phyloP scores from a whole-genome alignment of 2,113 vertebrate genomes.

The Jacana jacana region DNA sequence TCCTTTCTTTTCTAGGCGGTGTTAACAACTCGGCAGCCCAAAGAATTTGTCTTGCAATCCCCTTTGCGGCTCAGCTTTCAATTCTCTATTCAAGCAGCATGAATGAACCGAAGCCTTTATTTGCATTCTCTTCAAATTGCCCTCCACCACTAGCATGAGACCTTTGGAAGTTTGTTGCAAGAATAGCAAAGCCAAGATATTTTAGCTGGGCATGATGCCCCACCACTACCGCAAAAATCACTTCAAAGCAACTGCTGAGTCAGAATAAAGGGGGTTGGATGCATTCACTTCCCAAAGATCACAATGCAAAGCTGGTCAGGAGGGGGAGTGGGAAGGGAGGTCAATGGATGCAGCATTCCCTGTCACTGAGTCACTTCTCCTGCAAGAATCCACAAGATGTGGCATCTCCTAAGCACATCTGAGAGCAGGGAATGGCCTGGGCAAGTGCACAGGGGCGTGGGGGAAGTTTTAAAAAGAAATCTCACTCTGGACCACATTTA shows the following conservation, averaged over 20 bases:
- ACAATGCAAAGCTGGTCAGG: background rate
- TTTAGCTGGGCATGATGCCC: conserved; percentile 60
- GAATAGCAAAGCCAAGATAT: conserved; percentile 61
- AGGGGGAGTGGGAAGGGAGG: background rate
- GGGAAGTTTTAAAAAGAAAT: background rate
- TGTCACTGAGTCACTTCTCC: conserved; percentile 31
- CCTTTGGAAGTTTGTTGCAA: conserved; percentile 64
- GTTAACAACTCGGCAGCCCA: conserved; percentile 32
- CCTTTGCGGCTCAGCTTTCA: conserved; percentile 48
- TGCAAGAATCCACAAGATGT: background rate
- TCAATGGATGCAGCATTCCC: conserved; percentile 25
- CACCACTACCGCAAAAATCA: conserved; percentile 40
- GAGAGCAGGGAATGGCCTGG: background rate
- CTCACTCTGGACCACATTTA: background rate
- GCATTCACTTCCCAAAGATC: conserved; percentile 23
- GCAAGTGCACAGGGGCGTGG: background rate
- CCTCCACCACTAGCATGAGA: conserved; percentile 64
- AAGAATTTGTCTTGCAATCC: conserved; percentile 54
- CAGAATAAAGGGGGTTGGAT: conserved; percentile 52
- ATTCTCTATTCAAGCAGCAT: conserved; percentile 55
- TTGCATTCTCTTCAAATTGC: conserved; percentile 74
- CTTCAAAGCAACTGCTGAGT: conserved; percentile 63
- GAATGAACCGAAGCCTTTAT: conserved; percentile 69
- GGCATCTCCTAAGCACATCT: background rate
- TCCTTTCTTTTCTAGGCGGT: conserved; percentile 36